Evolutionary conservation across 2,888 invertebrate species (phyloP).

Genomic region (Apeira syringaria): DNA sequence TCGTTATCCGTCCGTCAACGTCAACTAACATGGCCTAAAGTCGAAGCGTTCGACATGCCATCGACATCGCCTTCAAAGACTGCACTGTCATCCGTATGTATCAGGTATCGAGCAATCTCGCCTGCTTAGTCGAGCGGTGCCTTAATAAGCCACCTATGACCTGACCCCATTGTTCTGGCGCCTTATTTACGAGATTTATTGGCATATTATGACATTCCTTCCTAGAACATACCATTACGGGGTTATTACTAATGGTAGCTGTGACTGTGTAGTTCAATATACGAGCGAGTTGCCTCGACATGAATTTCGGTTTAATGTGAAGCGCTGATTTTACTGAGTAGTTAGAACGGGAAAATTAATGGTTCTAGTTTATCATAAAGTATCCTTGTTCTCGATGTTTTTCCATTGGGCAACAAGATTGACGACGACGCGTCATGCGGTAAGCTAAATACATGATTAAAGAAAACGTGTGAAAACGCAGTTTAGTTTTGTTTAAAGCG

Average conservation of each 20-base stretch:
- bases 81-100: constrained; percentile 26
- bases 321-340: constrained; percentile 8
- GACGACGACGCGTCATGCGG: background rate
- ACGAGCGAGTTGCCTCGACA: constrained; percentile 4
- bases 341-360: constrained; percentile 17
- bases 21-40: constrained; percentile 50
- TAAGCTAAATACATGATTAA: no score
- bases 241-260: constrained; percentile 5
- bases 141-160: constrained; percentile 48
- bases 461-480: no score
- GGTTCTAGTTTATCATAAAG: constrained; percentile 9
- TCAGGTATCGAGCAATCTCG: constrained; percentile 46
- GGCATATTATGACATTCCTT: constrained; percentile 23
- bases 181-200: constrained; percentile 32
- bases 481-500: no score
- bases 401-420: constrained; percentile 17
- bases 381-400: constrained; percentile 18
- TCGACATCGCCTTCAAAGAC: constrained; percentile 43
- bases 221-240: constrained; percentile 10
- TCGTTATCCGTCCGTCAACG: constrained; percentile 55
- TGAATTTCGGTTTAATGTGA: constrained; percentile 7
- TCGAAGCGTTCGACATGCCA: constrained; percentile 42
- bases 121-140: constrained; percentile 52
- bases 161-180: constrained; percentile 37
- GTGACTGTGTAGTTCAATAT: constrained; percentile 2